Base-by-base conservation (phyloP, 2,888 invertebrate species). In the Romanomermis culicivorax region DNA sequence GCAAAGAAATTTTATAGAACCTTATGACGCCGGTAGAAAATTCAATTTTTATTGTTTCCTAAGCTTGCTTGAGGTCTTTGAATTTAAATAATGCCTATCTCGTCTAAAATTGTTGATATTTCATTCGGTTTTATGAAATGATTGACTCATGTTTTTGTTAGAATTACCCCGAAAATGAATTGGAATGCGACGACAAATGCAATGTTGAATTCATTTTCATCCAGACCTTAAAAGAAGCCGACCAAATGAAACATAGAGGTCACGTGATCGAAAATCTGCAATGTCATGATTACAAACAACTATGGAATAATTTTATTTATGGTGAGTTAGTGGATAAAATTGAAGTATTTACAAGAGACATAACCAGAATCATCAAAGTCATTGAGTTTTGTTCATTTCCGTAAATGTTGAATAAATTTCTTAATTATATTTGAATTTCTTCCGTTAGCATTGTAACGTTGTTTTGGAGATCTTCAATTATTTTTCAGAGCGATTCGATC, bases 191-290 rank as follows among this genome's bases (percentile, higher is more conserved):
- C 7, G 52, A 58, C 65, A 86, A 85, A 70, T 91, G 93, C 69
- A 78, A 81, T 17, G 81, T 95, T 20, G 89, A 93, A 72, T 80
- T 89, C 1, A 82, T 88, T 70, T 97, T 87, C 70, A 82, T 97
- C 79, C 83, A 89, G 24, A 83, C 84, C 60, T 76, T 97, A 7
- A 97, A 97, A 72, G 97, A 97, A 75, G 95, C 97, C 1, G 95
- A 95, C 75, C 83, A 85, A n/a, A 73, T 97, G 47, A 97, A 97
- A 70, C 93, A 95, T 69, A 77, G 85, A 61, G 83, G 86, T 4
- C 83, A 67, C 57, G 61, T 72, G 2, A 69, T 73, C 36, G 70
- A 69, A 51, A 61, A 63, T 29, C 73, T 75, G 73, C 69, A 70
- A 63, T 87, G 88, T 67, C 88, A 88, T 69, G 95, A 97, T 65